Conservation (phyloP, 1,140 invertebrate genomes). For the Fragariocoptes setiger region DNA sequence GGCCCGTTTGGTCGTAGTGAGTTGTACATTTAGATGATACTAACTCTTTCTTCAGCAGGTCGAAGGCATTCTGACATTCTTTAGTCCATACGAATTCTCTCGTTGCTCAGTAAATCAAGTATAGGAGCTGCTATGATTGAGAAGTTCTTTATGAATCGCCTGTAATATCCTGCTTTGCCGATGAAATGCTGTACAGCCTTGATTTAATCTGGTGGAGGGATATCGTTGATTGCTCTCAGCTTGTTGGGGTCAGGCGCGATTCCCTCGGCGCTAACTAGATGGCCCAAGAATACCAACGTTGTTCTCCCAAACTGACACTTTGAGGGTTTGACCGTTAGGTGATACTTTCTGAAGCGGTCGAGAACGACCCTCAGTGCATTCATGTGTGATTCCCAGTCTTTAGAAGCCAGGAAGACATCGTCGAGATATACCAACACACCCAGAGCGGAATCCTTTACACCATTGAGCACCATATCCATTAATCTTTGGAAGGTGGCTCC, state of each 20-base stretch:
- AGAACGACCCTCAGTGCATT: conserved; percentile 7
- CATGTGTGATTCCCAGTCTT: conserved; percentile 10
- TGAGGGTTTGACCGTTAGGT: not conserved
- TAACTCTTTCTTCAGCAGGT: no score
- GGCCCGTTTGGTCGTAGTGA: no score
- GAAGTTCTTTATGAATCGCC: conserved; percentile 9
- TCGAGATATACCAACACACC: conserved; percentile 13
- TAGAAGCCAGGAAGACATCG: conserved; percentile 11
- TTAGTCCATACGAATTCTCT: conserved; percentile 5
- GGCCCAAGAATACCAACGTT: conserved; percentile 1
- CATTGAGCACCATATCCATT: conserved; percentile 10
- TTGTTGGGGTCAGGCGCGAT: conserved; percentile 9
- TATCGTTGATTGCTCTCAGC: conserved; percentile 9
- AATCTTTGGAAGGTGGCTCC: conserved; percentile 12
- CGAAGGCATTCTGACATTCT: no score
- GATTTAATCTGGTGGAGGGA: not conserved
- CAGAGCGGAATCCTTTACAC: no score
- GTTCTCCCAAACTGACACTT: conserved; percentile 3
- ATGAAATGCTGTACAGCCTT: conserved; percentile 1
- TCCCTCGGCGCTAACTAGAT: not conserved
- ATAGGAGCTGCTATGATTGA: conserved; percentile 8
- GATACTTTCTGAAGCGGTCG: not conserved
- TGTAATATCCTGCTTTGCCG: conserved; percentile 5
- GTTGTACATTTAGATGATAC: no score
- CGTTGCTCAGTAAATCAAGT: conserved; percentile 10